Base-by-base conservation (phyloP, 1,140 invertebrate species). In the Drosophila mayri region DNA sequence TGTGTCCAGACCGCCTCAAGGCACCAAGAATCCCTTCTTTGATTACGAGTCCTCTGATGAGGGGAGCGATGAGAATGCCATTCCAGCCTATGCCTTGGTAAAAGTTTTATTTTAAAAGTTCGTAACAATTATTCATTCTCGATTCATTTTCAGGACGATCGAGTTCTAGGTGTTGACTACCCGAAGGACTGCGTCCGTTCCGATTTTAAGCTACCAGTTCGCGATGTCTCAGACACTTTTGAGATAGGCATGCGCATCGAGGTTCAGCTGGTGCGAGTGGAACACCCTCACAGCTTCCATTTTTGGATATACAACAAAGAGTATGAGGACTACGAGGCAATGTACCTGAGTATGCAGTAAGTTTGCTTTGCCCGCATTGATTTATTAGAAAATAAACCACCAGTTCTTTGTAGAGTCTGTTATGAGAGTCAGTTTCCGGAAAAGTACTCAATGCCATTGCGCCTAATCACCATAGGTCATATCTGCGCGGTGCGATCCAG, bases 311-410 rank as follows among this genome's bases (percentile, higher is more conserved):
- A 76, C 9, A 76, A 92, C 28, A 55, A 80, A 2, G 49, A 81
- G 5, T 66, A 55, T 11, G 49, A 88, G 30, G 47, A 82, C 9
- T 79, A 90, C 37, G 71, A 58, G 12, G 28, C 32, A 5, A 67
- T 90, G 57, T 58, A 28, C 41, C 12, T 1, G 9, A 76, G 78
- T 10, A 90, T 92, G 76, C 90, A 92, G 91, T 88, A 58, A 63
- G 81, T 55, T 28, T 5, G 10, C 6, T 3, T 10, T 10, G 18
- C 2, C 4, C 12, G 16, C 4, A 22, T 22, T 9, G 1, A 37
- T 8, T 40, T 10, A 4, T 37, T 18, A 0, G 12, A 0, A n/a
- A 38, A 20, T 22, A 10, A 28, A 38, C 22, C 12, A 7, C 1
- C 2, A 25, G 11, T n/a, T n/a, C 22, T 10, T 25, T 46, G 14